Conservation (phyloP, 1,140 invertebrate species). For the Lethrus apterus region DNA sequence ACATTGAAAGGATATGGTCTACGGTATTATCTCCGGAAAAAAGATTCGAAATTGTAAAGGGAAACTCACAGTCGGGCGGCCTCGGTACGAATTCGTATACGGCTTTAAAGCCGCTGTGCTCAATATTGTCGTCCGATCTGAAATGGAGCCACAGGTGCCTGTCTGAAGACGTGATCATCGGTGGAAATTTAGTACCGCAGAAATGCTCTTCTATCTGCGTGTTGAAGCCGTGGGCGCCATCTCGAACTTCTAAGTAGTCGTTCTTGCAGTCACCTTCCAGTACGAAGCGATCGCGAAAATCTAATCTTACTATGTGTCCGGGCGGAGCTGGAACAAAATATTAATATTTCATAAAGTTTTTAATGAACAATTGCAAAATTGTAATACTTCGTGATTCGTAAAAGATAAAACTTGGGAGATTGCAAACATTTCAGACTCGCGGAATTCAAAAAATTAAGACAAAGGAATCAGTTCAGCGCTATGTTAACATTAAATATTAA, state of each 20-base stretch:
- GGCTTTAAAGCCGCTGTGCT: conserved; percentile 74
- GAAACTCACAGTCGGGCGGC: conserved; percentile 27
- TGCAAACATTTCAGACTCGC: too few relatives aligned
- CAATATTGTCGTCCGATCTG: conserved; percentile 75
- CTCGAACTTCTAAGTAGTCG: conserved; percentile 76
- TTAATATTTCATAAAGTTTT: too few relatives aligned
- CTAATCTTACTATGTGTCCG: conserved; percentile 66
- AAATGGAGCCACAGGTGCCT: conserved; percentile 79
- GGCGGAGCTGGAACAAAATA: conserved; percentile 61
- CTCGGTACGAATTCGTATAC: conserved; percentile 42
- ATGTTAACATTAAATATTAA: too few relatives aligned
- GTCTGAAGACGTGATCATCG: conserved; percentile 65
- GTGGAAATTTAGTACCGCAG: conserved; percentile 73
- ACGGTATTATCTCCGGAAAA: too few relatives aligned
- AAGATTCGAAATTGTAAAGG: too few relatives aligned
- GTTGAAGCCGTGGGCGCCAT: conserved; percentile 82
- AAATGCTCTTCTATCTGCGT: conserved; percentile 52
- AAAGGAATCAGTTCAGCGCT: too few relatives aligned
- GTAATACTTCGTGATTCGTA: too few relatives aligned
- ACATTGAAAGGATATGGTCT: too few relatives aligned
- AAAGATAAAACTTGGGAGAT: too few relatives aligned
- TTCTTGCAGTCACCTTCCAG: conserved; percentile 73
- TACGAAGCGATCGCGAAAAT: conserved; percentile 75
- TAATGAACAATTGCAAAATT: too few relatives aligned
- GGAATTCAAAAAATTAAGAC: too few relatives aligned